Evolutionary conservation across 1,140 invertebrate genomes (phyloP).

Genomic region (Phenacoccus solenopsis): DNA sequence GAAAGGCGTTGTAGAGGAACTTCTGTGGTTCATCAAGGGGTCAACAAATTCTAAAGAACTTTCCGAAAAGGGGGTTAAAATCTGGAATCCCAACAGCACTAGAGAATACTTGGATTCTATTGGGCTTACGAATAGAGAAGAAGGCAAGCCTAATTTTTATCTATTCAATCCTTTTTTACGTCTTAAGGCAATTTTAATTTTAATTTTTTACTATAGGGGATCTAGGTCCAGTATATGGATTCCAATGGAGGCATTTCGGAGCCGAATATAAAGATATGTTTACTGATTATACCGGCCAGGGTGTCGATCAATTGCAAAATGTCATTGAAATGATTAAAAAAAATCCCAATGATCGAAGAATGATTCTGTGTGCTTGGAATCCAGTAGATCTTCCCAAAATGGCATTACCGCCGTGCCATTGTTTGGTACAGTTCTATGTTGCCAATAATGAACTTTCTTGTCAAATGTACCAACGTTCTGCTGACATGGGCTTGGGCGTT

Average conservation of each 20-base stretch:
- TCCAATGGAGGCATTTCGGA: slow-evolving; percentile 98
- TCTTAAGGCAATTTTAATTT: neutral
- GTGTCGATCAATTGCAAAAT: slow-evolving; percentile 81
- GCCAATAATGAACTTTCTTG: slow-evolving; percentile 69
- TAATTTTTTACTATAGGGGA: slow-evolving; percentile 48
- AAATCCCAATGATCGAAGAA: slow-evolving; percentile 74
- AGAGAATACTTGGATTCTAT: slow-evolving; percentile 77
- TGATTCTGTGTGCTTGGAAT: slow-evolving; percentile 95
- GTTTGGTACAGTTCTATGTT: slow-evolving; percentile 91
- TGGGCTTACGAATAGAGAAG: slow-evolving; percentile 74
- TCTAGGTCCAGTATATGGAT: slow-evolving; percentile 95
- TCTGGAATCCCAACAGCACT: slow-evolving; percentile 96
- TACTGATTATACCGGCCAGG: slow-evolving; percentile 73
- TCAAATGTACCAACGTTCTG: slow-evolving; percentile 91
- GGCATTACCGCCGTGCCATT: slow-evolving; percentile 96
- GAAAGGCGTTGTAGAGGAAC: slow-evolving; percentile 83
- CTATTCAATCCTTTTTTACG: slow-evolving; percentile 25
- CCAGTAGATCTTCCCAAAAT: slow-evolving; percentile 75
- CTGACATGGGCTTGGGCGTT: slow-evolving; percentile 95
- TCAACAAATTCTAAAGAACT: slow-evolving; percentile 85
- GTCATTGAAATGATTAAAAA: slow-evolving; percentile 74
- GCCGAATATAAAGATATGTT: slow-evolving; percentile 78
- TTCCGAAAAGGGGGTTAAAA: slow-evolving; percentile 73
- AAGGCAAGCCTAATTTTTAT: slow-evolving; percentile 41
- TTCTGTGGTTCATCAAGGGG: slow-evolving; percentile 91